Percentiles rank a stretch among this genome's conserved stretches.
phyloP scores from a whole-genome alignment of 2,113 vertebrate species.

The Conger conger region DNA sequence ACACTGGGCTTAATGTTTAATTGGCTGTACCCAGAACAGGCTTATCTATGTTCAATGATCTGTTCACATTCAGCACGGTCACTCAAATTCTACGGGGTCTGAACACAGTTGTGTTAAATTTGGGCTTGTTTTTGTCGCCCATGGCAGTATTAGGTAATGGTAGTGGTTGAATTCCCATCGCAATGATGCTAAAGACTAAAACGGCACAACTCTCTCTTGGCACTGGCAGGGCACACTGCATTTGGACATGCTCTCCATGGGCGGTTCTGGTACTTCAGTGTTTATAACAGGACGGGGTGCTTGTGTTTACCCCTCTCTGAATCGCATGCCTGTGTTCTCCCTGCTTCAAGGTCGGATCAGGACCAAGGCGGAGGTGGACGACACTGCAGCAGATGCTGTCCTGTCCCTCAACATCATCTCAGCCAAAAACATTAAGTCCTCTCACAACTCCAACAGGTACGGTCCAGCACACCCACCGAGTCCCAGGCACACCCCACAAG shows the following conservation, averaged over 20 bases:
- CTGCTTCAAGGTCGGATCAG: constrained; percentile 82
- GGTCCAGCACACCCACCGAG: neutral
- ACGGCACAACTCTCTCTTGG: neutral
- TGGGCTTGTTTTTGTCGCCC: neutral
- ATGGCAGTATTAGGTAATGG: neutral
- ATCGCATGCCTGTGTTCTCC: neutral
- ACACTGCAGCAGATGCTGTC: constrained; percentile 85
- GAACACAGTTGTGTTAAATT: neutral
- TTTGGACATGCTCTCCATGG: neutral
- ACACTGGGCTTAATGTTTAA: no score
- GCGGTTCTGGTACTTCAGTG: neutral
- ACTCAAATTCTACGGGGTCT: neutral
- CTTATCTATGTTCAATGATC: neutral
- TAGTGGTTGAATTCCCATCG: neutral
- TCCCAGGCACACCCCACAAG: neutral
- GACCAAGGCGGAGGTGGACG: constrained; percentile 90
- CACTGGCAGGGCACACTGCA: neutral
- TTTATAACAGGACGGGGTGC: neutral
- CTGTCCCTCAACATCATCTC: constrained; percentile 97
- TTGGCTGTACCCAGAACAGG: no score
- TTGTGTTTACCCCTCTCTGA: neutral
- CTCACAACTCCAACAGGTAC: constrained; percentile 92
- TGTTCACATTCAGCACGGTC: neutral
- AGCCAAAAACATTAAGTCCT: constrained; percentile 93
- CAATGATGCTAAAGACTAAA: neutral